A percentile compares a stretch with the other conserved stretches of the same genome.
These are phyloP conservation scores for Phrynocephalus vlangalii DNA, from an alignment of 2,797 vertebrate genomes.

Conservation along the genomic window DNA sequence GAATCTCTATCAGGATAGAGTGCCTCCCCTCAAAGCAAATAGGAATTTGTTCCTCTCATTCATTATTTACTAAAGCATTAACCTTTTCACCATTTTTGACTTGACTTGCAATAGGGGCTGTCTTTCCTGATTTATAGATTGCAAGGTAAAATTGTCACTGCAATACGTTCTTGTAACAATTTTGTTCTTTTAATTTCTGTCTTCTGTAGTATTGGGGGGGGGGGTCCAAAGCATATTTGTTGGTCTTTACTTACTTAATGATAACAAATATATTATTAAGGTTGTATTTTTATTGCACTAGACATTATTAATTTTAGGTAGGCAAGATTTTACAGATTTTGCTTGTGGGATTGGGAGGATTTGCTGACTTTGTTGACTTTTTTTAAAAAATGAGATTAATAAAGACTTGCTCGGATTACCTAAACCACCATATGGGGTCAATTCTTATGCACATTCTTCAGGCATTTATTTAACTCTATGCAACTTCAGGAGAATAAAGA, in stretches of 20 bases:
- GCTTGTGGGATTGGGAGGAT: background rate
- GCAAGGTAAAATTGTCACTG: constrained; percentile 70
- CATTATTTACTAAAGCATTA: constrained; percentile 71
- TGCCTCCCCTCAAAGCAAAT: constrained; percentile 46
- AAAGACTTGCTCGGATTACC: no score
- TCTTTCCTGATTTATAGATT: constrained; percentile 76
- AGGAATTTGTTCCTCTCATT: constrained; percentile 56
- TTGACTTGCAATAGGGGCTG: constrained; percentile 60
- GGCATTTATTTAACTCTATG: no score
- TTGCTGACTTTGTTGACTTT: background rate
- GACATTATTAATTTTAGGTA: background rate
- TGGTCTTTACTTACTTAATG: constrained; percentile 20
- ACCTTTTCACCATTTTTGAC: constrained; percentile 70
- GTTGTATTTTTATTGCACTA: background rate
- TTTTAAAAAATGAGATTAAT: background rate
- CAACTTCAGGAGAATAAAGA: no score
- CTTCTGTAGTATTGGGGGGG: constrained; percentile 4
- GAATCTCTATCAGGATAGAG: constrained; percentile 56
- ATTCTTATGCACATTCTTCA: no score
- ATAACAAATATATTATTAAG: constrained; percentile 29
- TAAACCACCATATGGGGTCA: no score
- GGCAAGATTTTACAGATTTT: background rate
- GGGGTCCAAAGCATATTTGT: background rate
- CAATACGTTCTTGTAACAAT: constrained; percentile 53
- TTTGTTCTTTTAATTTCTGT: constrained; percentile 43